Base-by-base conservation (phyloP, 2,888 invertebrate species). In the Parnassius orleans region DNA sequence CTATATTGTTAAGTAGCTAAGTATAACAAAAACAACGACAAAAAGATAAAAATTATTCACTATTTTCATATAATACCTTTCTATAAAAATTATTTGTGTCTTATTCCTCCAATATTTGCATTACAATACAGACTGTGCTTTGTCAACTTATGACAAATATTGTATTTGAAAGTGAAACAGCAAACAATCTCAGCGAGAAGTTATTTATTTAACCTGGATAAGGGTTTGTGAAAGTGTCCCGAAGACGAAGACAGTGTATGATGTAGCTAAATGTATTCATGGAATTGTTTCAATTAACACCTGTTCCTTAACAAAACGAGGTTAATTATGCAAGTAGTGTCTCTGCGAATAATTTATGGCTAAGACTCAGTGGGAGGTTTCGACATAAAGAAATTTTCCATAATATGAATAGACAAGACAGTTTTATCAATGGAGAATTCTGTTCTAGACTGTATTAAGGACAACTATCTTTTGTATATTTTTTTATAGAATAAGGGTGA, bases 161-260 rank as follows among this genome's bases (percentile, higher is more conserved):
- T 58, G 55, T 14, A 51, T 63, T 63, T 63, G 63, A 72, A 73
- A 73, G 74, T 68, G 73, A 74, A 73, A 74, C 67, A 65, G 65
- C 69, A 70, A 69, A 71, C 69, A 68, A 11, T 63, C 48, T 53
- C 58, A 11, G 47, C 54, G 59, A 51, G 54, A 47, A 44, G 41
- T 47, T 72, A 68, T 74, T 73, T 68, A 68, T 57, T 62, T 69
- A 73, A 68, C 70, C 75, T 69, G 68, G 69, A 74, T 72, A 70
- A 71, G 72, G 71, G 72, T 66, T 64, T 65, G 73, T 67, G 73
- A 75, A 74, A 72, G 73, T 62, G 62, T 62, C 47, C 60, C 58
- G 46, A 54, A n/a, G 57, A 33, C 47, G 46, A 9, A 2, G 24
- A 33, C 41, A 15, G 51, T 57, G 46, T 14, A 48, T 54, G 19